A percentile compares a stretch with the other conserved stretches of the same genome.
Evolutionary conservation across 2,888 invertebrate species (phyloP).

Genomic region (Protula sp.): DNA sequence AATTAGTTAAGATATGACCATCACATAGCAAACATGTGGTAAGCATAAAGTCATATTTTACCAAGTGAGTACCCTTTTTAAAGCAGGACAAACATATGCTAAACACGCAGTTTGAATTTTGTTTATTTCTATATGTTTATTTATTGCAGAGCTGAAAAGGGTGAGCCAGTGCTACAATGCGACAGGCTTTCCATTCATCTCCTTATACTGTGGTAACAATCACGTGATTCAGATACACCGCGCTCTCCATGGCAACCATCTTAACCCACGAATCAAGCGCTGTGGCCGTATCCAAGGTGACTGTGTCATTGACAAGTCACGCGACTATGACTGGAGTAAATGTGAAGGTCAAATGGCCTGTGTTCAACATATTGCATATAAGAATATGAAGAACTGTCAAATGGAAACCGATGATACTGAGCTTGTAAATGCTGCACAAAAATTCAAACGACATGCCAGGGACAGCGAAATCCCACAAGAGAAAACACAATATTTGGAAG

Average conservation of each 20-base stretch:
- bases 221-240: slow-evolving; percentile 11
- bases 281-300: slow-evolving; percentile 8
- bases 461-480: neutral
- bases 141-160: slow-evolving; percentile 6
- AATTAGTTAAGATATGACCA: no score
- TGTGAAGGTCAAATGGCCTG: slow-evolving; percentile 14
- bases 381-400: neutral
- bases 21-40: no score
- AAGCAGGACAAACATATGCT: no score
- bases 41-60: no score
- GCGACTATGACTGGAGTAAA: slow-evolving; percentile 12
- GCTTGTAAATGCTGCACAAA: no score
- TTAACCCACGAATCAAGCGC: neutral
- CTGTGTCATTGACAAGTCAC: slow-evolving; percentile 4
- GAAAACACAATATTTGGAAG: slow-evolving; percentile 9
- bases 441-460: no score
- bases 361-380: slow-evolving; percentile 7
- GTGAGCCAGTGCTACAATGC: slow-evolving; percentile 11
- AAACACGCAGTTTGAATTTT: no score
- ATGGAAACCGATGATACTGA: slow-evolving; percentile 1
- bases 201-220: slow-evolving; percentile 15
- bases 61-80: no score
- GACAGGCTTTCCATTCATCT: slow-evolving; percentile 14
- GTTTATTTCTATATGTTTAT: neutral
- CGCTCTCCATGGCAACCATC: slow-evolving; percentile 13